phyloP scores from a whole-genome alignment of 2,113 vertebrate genomes.

The western clawed frog (Xenopus tropicalis) region UCB_Xtro_10.0 CM004443.2:44375001-44375500 shows the following conservation, averaged over 20 bases:
- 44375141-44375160: not conserved
- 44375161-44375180: not conserved
- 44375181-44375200: not conserved
- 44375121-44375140: too few relatives aligned
- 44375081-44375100: too few relatives aligned
- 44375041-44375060: too few relatives aligned
- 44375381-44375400: too few relatives aligned
- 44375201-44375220: slow-evolving; percentile 34
- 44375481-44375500: not conserved
- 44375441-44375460: not conserved
- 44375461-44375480: not conserved
- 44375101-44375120: too few relatives aligned
- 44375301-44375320: slow-evolving; percentile 23
- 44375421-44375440: not conserved
- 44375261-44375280: slow-evolving; percentile 21
- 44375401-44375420: not conserved
- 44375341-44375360: slow-evolving; percentile 9
- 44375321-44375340: not conserved
- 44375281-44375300: slow-evolving; percentile 16
- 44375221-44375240: slow-evolving; percentile 5
- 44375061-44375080: too few relatives aligned
- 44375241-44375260: slow-evolving; percentile 28
- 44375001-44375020: too few relatives aligned
- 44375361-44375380: too few relatives aligned
- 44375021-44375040: too few relatives aligned